A percentile compares a stretch with the other conserved stretches of the same genome.
These are phyloP conservation scores for Tetranychus urticae DNA, from an alignment of 1,140 invertebrate genomes.

Conservation along the genomic window DNA sequence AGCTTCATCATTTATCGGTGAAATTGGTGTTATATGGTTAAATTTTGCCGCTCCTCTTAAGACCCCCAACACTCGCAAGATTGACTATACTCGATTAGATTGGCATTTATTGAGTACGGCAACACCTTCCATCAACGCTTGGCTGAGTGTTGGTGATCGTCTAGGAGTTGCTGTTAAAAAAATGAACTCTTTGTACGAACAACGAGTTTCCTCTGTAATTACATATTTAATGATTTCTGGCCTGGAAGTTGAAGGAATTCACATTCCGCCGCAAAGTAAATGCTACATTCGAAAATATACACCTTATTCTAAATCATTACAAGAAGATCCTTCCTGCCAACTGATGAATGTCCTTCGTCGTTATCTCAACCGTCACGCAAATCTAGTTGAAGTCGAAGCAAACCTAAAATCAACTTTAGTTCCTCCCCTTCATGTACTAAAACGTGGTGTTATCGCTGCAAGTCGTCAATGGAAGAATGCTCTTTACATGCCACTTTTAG, in stretches of 20 bases:
- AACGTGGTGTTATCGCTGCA: slow-evolving; percentile 64
- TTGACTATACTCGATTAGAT: slow-evolving; percentile 77
- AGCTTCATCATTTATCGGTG: slow-evolving; percentile 31
- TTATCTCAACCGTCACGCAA: slow-evolving; percentile 44
- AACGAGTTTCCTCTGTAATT: slow-evolving; percentile 43
- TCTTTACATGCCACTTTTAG: slow-evolving; percentile 56
- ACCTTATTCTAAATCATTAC: slow-evolving; percentile 61
- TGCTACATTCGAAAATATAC: slow-evolving; percentile 50
- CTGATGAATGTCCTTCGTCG: slow-evolving; percentile 65
- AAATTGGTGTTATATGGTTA: slow-evolving; percentile 77
- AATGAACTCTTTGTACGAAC: slow-evolving; percentile 41
- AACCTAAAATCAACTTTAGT: slow-evolving; percentile 58
- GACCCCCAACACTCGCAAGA: slow-evolving; percentile 76
- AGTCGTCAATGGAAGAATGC: slow-evolving; percentile 92
- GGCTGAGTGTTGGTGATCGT: slow-evolving; percentile 84
- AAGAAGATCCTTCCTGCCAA: slow-evolving; percentile 87
- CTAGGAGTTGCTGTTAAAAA: slow-evolving; percentile 55
- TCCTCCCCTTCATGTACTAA: slow-evolving; percentile 61
- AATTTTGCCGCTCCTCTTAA: slow-evolving; percentile 88
- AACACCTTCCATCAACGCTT: slow-evolving; percentile 82
- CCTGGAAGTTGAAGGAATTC: slow-evolving; percentile 53
- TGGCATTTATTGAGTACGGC: slow-evolving; percentile 90
- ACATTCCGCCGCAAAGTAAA: slow-evolving; percentile 60
- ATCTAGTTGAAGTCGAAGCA: slow-evolving; percentile 45
- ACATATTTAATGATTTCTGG: slow-evolving; percentile 85